Evolutionary conservation across 2,888 invertebrate genomes (phyloP), one percentile per base, ranked within the genome.

Genomic region (Sycophila texana): DNA sequence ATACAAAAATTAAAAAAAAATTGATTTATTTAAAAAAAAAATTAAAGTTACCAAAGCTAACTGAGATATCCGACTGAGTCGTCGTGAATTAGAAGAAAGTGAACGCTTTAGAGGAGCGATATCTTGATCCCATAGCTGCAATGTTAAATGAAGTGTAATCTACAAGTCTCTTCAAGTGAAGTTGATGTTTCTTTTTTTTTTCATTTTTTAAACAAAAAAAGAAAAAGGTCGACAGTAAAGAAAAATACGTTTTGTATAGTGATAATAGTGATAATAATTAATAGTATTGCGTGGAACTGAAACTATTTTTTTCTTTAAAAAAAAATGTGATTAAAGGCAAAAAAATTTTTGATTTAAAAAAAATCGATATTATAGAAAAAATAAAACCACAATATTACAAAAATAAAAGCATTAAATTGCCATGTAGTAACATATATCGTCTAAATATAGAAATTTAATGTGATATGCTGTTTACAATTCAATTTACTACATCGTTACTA

Each of bases 61-160:
- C 91, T 95, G 94, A 89, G 95, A 94, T 92, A 96, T 95, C 92
- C 95, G 93, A 92, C 95, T 96, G 93, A 95, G 95, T 92, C 94
- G 93, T 90, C 95, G 93, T 91, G 96, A 94, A 91, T 94, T 93
- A 88, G 93, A 92, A 86, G 95, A 95, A 85, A 96, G 93, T 87
- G 95, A 95, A 91, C 94, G 94, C 93, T 96, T 96, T 91, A 96
- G 92, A 89, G 96, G 95, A 90, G 94, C 94, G 92, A 96, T 96
- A 91, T 96, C 96, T 92, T 96, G 95, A 93, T 96, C 96, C 95
- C 96, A 96, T 88, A 96, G 93, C 95, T 95, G 93, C 90, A 90
- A 90, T 83, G 81, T 83, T 83, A 85, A 83, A 75, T 47, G 74
- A 55, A 51, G 70, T 20, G 66, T 71, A 66, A 74, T 60, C 60